Percentiles rank a stretch among this genome's conserved stretches.
Evolutionary conservation across 1,140 invertebrate genomes (phyloP).

Genomic region (Drosophila chauvacae): DNA sequence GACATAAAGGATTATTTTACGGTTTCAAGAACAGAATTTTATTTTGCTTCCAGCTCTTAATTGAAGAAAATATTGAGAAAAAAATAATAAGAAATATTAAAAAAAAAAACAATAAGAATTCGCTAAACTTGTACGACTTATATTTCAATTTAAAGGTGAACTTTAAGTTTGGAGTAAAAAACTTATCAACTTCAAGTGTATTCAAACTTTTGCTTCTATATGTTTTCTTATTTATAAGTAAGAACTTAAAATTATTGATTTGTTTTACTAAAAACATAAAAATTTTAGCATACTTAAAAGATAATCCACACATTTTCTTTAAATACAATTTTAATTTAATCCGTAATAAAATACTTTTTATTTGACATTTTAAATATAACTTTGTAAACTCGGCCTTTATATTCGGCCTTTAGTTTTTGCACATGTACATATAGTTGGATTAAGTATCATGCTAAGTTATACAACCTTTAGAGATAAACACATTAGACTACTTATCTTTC

Average conservation of each 20-base stretch:
- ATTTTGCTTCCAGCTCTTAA: not conserved
- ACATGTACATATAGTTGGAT: conserved; percentile 7
- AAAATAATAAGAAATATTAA: too few species aligned
- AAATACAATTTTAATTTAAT: not conserved
- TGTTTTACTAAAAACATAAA: too few species aligned
- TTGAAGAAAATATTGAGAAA: too few species aligned
- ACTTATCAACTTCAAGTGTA: not conserved
- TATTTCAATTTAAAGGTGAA: not conserved
- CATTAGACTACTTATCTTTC: conserved; percentile 5
- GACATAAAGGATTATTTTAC: too few species aligned
- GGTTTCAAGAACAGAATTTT: not conserved
- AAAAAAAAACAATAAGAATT: too few species aligned
- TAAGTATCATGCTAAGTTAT: conserved; percentile 6
- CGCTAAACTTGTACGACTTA: not conserved
- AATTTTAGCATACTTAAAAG: too few species aligned
- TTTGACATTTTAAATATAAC: not conserved
- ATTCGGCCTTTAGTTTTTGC: not conserved
- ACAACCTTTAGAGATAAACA: conserved; percentile 16
- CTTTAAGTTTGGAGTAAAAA: not conserved
- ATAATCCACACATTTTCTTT: too few species aligned
- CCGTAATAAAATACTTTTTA: not conserved
- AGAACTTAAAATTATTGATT: not conserved
- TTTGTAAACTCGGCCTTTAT: not conserved
- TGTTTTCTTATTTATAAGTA: not conserved
- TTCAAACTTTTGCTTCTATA: not conserved